Percentiles rank a stretch among this genome's conserved stretches.
phyloP scores from a whole-genome alignment of 2,113 vertebrate genomes.

The Chinchilla lanigera region DNA sequence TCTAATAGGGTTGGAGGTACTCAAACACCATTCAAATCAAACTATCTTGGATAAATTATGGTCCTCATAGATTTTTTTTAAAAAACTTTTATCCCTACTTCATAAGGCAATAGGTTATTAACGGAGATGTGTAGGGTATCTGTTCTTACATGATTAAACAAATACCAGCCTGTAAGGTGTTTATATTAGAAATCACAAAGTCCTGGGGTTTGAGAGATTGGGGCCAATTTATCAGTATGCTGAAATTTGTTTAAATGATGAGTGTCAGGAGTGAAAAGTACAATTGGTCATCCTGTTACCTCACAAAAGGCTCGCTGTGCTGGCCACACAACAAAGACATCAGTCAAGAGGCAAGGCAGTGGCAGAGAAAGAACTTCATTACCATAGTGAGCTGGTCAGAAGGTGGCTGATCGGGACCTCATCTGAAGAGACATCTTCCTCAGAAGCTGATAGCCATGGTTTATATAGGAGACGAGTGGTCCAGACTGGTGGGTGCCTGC shows the following conservation, averaged over 20 bases:
- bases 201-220: not conserved
- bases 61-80: constrained; percentile 38
- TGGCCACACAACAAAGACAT: not conserved
- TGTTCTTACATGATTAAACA: not conserved
- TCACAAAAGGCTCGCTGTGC: not conserved
- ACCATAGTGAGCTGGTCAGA: not conserved
- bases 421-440: not conserved
- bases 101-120: not conserved
- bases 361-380: not conserved
- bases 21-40: constrained; percentile 50
- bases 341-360: not conserved
- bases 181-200: not conserved
- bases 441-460: not conserved
- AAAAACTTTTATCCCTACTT: constrained; percentile 52
- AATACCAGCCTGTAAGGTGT: not conserved
- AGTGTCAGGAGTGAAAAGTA: constrained; percentile 25
- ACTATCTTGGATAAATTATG: constrained; percentile 48
- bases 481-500: not conserved
- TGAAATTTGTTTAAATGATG: constrained; percentile 15
- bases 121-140: not conserved
- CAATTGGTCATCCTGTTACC: not conserved
- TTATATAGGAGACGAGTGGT: not conserved
- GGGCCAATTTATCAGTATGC: not conserved
- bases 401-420: not conserved
- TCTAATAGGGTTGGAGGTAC: constrained; percentile 52